Evolutionary conservation across 2,113 vertebrate species (phyloP).

Genomic region (Pelobates fuscus): DNA sequence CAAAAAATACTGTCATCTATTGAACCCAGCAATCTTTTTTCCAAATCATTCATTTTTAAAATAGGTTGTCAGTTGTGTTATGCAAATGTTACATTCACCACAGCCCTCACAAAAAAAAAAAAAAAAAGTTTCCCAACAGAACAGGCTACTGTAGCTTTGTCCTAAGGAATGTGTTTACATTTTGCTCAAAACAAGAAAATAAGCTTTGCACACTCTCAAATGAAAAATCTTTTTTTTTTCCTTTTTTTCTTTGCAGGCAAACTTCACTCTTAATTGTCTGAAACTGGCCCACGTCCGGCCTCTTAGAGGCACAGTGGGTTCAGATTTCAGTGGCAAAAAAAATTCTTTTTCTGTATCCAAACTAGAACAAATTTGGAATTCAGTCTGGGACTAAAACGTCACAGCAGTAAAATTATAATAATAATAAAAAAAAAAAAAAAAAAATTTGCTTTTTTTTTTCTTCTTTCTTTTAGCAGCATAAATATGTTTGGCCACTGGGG

Average conservation of each 20-base stretch:
- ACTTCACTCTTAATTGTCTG: constrained; percentile 86
- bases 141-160: constrained; percentile 88
- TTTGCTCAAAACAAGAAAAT: constrained; percentile 85
- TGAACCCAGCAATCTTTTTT: constrained; percentile 79
- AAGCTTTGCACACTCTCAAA: constrained; percentile 82
- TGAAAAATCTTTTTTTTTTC: constrained; percentile 49
- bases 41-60: constrained; percentile 58
- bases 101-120: constrained; percentile 78
- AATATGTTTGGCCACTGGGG: constrained; percentile 99
- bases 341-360: constrained; percentile 82
- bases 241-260: constrained; percentile 86
- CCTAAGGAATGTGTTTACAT: constrained; percentile 98
- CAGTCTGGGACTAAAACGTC: constrained; percentile 99
- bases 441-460: constrained; percentile 78
- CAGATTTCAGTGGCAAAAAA: constrained; percentile 98
- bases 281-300: constrained; percentile 91
- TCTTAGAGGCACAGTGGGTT: constrained; percentile 99
- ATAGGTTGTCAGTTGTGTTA: constrained; percentile 78
- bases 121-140: constrained; percentile 85
- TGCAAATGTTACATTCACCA: constrained; percentile 80
- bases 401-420: constrained; percentile 89
- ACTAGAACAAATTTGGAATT: constrained; percentile 98
- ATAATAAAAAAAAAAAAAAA: constrained; percentile 65
- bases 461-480: constrained; percentile 98
- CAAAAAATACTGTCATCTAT: constrained; percentile 80